Evolutionary conservation across 2,888 invertebrate genomes (phyloP), one percentile per base, ranked within the genome.

Genomic region (Drosophila mayaguana): DNA sequence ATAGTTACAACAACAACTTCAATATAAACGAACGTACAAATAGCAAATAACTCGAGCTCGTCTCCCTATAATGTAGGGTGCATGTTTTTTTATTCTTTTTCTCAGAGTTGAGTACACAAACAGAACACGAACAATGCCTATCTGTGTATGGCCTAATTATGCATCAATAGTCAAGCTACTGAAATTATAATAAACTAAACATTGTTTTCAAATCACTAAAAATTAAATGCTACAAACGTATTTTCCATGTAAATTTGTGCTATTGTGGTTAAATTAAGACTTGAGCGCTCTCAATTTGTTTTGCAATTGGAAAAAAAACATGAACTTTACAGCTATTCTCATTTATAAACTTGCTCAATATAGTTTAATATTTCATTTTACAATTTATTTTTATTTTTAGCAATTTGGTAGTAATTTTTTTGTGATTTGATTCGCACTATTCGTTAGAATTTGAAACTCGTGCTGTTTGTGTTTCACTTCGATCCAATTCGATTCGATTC

Each of bases 91-190:
- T n/a, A n/a, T 22, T 28, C 28, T 12, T 28, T 46, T 34, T 4
- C 20, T 6, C 36, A 11, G 32, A 55, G 22, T n/a, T 53, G 65
- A 14, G 38, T 22, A 51, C 55, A 42, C 32, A 50, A 32, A 36
- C 22, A n/a, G 38, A 54, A 70, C 45, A 46, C 32, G 25, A 64
- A 25, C 34, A 54, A 43, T 55, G 50, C 40, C 64, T 72, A 72
- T 65, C 65, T 70, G 43, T n/a, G 32, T 55, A 55, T 55, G 69
- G 62, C 56, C 57, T 70, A 67, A 65, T 65, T 65, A 67, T 69
- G 60, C 69, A 69, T 55, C 38, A 42, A 36, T 34, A 34, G n/a
- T 28, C 48, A n/a, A 18, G 72, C 72, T 72, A 72, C 72, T 45
- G 72, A 66, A 72, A 63, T 72, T 72, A 46, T 48, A 57, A 38